Evolutionary conservation across 2,113 vertebrate species (phyloP).

Genomic region (Ciconia maguari): DNA sequence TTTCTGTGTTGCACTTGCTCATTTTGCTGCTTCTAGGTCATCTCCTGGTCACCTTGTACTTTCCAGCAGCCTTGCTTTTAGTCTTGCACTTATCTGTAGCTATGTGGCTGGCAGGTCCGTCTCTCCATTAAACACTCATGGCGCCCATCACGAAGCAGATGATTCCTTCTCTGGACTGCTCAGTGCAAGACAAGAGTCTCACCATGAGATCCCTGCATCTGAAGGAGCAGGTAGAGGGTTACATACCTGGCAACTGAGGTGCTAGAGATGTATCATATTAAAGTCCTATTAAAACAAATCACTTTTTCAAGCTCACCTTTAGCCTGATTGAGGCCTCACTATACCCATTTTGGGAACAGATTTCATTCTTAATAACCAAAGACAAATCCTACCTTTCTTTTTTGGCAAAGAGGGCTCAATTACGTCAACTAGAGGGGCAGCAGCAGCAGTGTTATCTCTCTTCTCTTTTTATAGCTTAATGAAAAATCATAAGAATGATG

Average conservation of each 20-base stretch:
- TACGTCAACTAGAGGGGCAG: background rate
- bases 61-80: background rate
- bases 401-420: background rate
- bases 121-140: background rate
- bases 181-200: background rate
- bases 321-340: background rate
- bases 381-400: background rate
- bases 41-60: background rate
- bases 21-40: background rate
- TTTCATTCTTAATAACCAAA: background rate
- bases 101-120: background rate
- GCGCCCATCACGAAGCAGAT: background rate
- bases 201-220: background rate
- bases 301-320: background rate
- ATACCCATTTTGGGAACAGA: background rate
- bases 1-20: background rate
- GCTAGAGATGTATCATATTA: background rate
- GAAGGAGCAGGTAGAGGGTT: background rate
- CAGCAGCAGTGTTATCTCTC: background rate
- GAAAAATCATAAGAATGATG: background rate
- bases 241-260: background rate
- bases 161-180: background rate
- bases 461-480: constrained; percentile 25
- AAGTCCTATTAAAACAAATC: background rate
- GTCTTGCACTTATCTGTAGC: background rate